Evolutionary conservation across 2,797 vertebrate genomes (phyloP).

Genomic region (Pyrocephalus nanus): DNA sequence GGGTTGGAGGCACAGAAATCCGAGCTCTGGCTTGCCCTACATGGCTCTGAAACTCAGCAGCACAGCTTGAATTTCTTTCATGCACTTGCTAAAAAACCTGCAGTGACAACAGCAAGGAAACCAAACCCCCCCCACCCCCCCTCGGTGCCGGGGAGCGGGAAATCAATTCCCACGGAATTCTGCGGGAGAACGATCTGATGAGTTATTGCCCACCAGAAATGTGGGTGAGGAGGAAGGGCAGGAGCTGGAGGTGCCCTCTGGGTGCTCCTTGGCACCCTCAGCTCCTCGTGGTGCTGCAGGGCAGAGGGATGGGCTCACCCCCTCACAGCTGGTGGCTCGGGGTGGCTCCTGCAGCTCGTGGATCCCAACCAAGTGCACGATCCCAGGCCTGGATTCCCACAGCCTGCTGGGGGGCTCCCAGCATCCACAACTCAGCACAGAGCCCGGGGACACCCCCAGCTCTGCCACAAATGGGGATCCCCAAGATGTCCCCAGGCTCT

Average conservation of each 20-base stretch:
- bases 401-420: not conserved
- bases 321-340: accelerated
- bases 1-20: conserved; percentile 3
- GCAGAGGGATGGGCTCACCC: not conserved
- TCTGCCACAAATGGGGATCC: not conserved
- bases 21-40: not conserved
- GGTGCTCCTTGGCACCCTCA: not conserved
- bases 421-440: not conserved
- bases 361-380: not conserved
- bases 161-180: not conserved
- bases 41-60: not conserved
- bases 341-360: not conserved
- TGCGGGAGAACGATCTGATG: not conserved
- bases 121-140: not conserved
- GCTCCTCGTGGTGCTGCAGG: not conserved
- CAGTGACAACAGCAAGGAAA: not conserved
- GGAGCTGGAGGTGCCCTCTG: not conserved
- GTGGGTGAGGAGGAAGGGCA: accelerated
- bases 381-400: too few species aligned
- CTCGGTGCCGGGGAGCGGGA: not conserved
- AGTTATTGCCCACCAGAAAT: not conserved
- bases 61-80: conserved; percentile 18
- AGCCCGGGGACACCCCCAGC: not conserved
- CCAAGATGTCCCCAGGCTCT: not conserved
- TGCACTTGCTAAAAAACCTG: not conserved